Evolutionary conservation across 2,113 vertebrate species (phyloP).

Genomic region (Eublepharis macularius): DNA sequence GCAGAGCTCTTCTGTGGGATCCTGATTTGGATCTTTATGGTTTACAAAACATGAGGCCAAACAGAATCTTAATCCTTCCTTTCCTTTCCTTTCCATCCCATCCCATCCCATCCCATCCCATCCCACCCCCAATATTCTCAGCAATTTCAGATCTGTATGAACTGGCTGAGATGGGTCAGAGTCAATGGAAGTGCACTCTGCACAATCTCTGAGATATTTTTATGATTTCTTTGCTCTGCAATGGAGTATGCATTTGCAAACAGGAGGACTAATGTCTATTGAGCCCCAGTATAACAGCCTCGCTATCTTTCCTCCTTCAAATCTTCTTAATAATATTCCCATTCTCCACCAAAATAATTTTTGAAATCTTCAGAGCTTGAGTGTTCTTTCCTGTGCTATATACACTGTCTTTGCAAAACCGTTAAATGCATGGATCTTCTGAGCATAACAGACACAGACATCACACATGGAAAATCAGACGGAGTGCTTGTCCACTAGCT

Average conservation of each 20-base stretch:
- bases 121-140: not conserved
- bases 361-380: not conserved
- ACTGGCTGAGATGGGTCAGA: not conserved
- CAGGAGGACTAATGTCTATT: not conserved
- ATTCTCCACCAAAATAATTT: not conserved
- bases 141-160: not conserved
- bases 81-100: no score
- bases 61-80: no score
- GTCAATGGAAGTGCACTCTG: not conserved
- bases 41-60: no score
- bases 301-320: not conserved
- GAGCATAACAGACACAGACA: not conserved
- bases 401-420: not conserved
- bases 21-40: no score
- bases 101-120: no score
- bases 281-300: not conserved
- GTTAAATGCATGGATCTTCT: not conserved
- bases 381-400: constrained; percentile 8
- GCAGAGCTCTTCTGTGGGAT: no score
- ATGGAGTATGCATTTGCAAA: not conserved
- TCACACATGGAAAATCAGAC: not conserved
- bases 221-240: not conserved
- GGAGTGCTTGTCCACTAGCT: not conserved
- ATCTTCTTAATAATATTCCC: not conserved
- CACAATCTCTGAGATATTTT: not conserved